Evolutionary conservation across 53 echinoderm and acorn worm genomes (phyloP).

Genomic region (Paelopatides confundens): DNA sequence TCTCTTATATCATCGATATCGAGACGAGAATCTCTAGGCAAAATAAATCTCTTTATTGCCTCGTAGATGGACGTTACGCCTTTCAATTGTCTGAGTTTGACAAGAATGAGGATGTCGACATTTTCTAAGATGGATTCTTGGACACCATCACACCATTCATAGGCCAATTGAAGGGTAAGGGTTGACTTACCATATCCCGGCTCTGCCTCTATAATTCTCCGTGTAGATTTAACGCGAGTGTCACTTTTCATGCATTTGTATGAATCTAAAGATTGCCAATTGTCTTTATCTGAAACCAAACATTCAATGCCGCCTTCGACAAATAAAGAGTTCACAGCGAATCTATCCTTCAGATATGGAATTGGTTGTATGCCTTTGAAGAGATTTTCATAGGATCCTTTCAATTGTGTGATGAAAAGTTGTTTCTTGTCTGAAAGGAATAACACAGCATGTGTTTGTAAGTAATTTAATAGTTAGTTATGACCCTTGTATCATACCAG

Average conservation of each 20-base stretch:
- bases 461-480: too few relatives aligned
- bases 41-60: not conserved
- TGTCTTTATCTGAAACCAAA: not conserved
- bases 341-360: not conserved
- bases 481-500: too few relatives aligned
- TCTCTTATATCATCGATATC: not conserved
- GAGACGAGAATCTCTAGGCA: not conserved
- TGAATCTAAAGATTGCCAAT: not conserved
- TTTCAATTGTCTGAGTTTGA: not conserved
- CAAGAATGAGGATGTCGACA: not conserved
- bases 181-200: conserved; percentile 16
- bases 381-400: conserved; percentile 1
- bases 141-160: not conserved
- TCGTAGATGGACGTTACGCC: not conserved
- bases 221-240: not conserved
- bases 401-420: conserved; percentile 1
- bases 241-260: not conserved
- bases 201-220: not conserved
- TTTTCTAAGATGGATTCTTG: not conserved
- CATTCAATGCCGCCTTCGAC: not conserved
- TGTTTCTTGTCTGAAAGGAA: too few relatives aligned
- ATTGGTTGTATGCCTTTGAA: not conserved
- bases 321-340: not conserved
- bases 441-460: too few relatives aligned
- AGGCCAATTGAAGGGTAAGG: not conserved